Base-by-base conservation (phyloP, 2,888 invertebrate genomes). In the Mamestra brassicae region DNA sequence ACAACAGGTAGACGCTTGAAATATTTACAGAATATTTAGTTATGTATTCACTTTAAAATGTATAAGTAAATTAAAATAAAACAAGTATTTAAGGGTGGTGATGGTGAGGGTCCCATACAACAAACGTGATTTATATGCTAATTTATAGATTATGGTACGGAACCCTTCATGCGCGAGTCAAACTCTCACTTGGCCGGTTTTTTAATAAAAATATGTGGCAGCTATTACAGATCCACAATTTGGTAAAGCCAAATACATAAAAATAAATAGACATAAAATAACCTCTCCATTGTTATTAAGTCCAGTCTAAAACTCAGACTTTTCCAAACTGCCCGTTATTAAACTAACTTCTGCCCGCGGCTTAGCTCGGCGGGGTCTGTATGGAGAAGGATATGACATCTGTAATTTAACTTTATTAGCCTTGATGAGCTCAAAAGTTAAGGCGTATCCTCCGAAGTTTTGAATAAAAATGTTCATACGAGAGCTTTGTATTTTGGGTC, bases 361-460 rank as follows among this genome's bases (percentile, higher is more conserved):
- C 62, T 67, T 65, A 47, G 64, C 57, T 73, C n/a, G 10, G 42
- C 7, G 13, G 17, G 36, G 61, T 55, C 47, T 58, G 52, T 63
- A 66, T 71, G 60, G 55, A 65, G 55, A 61, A 72, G 77, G 70
- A 83, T 71, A 79, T 80, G 77, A 76, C 70, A 61, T 73, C 63
- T 75, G 75, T 74, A 83, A 74, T 85, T 83, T 70, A 80, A 80
- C 64, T 83, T 84, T 77, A 85, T 79, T 79, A 72, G 13, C 55
- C 54, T 60, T 64, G 61, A 72, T 69, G 68, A 62, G 79, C 36
- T 69, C 54, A 67, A 61, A 68, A 83, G 78, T 78, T 83, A 15
- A 34, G 42, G 5, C 58, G 50, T 66, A 63, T 66, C 54, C 77
- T 60, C 61, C 50, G 26, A 66, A 73, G 38, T 76, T 69, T 70